Base-by-base conservation (phyloP, 2,113 vertebrate genomes). In the Charadrius vociferus region DNA sequence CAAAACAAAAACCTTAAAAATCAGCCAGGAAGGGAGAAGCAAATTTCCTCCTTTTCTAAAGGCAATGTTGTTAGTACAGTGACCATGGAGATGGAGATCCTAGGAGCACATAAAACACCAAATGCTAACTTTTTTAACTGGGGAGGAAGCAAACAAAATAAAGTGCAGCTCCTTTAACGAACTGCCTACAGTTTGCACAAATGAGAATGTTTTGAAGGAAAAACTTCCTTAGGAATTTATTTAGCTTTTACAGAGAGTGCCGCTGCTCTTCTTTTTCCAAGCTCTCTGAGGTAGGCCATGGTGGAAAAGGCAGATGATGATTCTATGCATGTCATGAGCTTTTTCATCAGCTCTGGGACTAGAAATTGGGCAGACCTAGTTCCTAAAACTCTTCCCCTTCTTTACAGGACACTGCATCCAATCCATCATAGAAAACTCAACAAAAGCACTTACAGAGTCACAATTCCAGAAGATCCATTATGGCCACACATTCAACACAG, bases 371-470 rank as follows among this genome's bases (percentile, higher is more conserved):
- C 32, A 77, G 20, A 74, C 3, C 22, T 62, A 37, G 27, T 41
- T 89, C 37, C 67, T 72, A 49, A 82, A 88, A 37, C 4, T 53
- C 26, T 30, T 39, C 14, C 16, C 15, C 37, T 53, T 53, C 45
- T 53, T 26, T 63, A 47, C 14, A 58, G 16, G 19, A 36, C 14
- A 22, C 6, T 29, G 3, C 20, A 29, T 36, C 30, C 6, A 61
- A n/a, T 41, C 39, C 36, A 80, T 62, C 10, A n/a, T 3, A 85
- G 17, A 79, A 88, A 82, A 52, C 13, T 12, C n/a, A 52, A 41
- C 19, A 61, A 55, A 74, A 63, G 12, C 0, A 0, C 19, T 70
- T 63, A 41, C 3, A 52, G 23, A 78, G 2, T n/a, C 22, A 49
- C 26, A 74, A 2, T 34, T 74, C 7, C 58, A 52, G 36, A 70